Percentiles rank a stretch among this genome's conserved stretches.
Conservation (phyloP, 2,888 invertebrate species). For the Caenorhabditis macrosperma region DNA sequence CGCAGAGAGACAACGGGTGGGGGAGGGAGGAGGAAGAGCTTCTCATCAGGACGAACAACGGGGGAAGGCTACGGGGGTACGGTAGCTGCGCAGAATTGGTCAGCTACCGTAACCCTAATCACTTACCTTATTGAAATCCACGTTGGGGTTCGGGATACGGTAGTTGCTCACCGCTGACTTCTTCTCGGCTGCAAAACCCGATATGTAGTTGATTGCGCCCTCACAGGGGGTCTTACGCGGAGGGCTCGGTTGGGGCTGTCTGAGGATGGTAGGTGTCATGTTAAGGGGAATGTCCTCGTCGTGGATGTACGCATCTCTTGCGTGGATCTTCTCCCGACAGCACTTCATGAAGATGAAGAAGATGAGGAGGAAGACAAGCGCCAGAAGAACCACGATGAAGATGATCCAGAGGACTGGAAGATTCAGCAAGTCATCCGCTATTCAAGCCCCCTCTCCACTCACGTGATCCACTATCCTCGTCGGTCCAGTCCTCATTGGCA, state of each 20-base stretch:
- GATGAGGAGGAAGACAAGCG: conserved; percentile 36
- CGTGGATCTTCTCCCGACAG: conserved; percentile 41
- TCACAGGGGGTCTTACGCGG: conserved; percentile 27
- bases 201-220: neutral
- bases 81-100: neutral
- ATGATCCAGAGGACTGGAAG: conserved; percentile 51
- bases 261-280: conserved; percentile 26
- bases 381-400: conserved; percentile 42
- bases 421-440: neutral
- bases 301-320: conserved; percentile 30
- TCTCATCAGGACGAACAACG: neutral
- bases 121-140: conserved; percentile 59
- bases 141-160: conserved; percentile 46
- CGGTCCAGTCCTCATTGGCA: conserved; percentile 20
- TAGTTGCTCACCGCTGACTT: conserved; percentile 51
- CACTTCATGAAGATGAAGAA: conserved; percentile 57
- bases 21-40: no score
- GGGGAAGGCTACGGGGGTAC: neutral
- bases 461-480: conserved; percentile 42
- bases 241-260: conserved; percentile 54
- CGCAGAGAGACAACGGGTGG: neutral
- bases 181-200: conserved; percentile 22
- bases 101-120: neutral
- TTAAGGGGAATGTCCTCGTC: conserved; percentile 38
- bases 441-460: neutral